Evolutionary conservation across 2,888 invertebrate species (phyloP), one percentile per base, ranked within the genome.

Genomic region (Pyrocoelia pectoralis): DNA sequence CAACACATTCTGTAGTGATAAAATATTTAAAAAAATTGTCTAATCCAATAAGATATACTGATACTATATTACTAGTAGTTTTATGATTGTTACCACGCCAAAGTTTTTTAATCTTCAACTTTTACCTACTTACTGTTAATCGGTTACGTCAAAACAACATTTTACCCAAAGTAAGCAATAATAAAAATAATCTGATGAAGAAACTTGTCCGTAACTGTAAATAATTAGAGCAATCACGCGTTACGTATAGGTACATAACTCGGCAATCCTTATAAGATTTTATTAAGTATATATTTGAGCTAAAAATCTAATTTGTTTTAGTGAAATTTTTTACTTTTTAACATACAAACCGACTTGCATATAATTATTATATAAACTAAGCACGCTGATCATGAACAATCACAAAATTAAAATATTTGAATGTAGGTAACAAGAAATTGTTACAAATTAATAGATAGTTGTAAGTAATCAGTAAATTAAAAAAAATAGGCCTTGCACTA

Each of bases 341-440:
- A 46, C 46, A 46, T 18, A 46, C 17, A 46, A 46, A 46, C 46
- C 46, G 46, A 46, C 10, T 17, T 46, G 17, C 46, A 46, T 18
- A 14, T n/a, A 18, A 46, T 46, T 46, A 46, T 17, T 10, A 17
- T 46, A 10, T n/a, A 46, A 5, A 12, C 10, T 3, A 13, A 43
- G 15, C 41, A 9, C 15, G 33, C 33, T 3, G n/a, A 8, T 33
- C 8, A 33, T 33, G 8, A 33, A n/a, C 33, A n/a, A n/a, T 33
- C 33, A n/a, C n/a, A n/a, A n/a, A 33, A 10, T 33, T 33, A 33
- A 33, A 33, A n/a, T 33, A 33, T n/a, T 33, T 33, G 8, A 33
- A 33, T 33, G 9, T 33, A 33, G 33, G 33, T n/a, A 33, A 10
- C 2, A 33, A 6, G 33, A 33, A 33, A 33, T 24, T 24, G 24